Conservation (phyloP, 2,888 invertebrate species). For the Deroplatys truncata region DNA sequence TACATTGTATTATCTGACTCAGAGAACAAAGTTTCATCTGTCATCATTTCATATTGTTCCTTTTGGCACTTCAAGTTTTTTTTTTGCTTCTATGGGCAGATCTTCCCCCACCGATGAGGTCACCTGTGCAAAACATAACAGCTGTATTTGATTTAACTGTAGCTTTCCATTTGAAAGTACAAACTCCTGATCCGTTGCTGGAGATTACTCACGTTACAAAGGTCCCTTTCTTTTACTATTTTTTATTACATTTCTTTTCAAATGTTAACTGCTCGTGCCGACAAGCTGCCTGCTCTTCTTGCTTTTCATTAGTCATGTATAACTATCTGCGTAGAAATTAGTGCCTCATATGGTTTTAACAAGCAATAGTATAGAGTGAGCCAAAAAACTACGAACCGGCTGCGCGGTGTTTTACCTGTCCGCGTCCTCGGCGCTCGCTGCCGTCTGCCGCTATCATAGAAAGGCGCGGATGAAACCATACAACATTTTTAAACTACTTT, state of each 20-base stretch:
- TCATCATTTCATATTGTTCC: neutral
- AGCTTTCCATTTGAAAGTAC: neutral
- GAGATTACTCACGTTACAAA: neutral
- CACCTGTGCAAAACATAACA: neutral
- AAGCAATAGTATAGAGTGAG: no score
- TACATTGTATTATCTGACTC: neutral
- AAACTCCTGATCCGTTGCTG: neutral
- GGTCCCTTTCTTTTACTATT: neutral
- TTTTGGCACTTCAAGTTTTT: neutral
- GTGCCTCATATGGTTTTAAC: no score
- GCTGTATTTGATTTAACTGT: neutral
- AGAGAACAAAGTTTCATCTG: neutral
- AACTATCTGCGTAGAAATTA: no score
- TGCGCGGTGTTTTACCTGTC: no score
- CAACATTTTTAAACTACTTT: no score
- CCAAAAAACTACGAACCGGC: no score
- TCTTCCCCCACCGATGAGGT: neutral
- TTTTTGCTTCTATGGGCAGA: neutral
- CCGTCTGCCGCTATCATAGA: no score
- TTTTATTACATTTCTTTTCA: neutral
- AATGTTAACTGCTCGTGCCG: neutral
- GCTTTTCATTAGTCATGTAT: no score
- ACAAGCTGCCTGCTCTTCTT: neutral
- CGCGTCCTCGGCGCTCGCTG: no score
- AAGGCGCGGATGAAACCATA: no score